Conservation (phyloP, 2,113 vertebrate genomes). For the Myocastor coypus region DNA sequence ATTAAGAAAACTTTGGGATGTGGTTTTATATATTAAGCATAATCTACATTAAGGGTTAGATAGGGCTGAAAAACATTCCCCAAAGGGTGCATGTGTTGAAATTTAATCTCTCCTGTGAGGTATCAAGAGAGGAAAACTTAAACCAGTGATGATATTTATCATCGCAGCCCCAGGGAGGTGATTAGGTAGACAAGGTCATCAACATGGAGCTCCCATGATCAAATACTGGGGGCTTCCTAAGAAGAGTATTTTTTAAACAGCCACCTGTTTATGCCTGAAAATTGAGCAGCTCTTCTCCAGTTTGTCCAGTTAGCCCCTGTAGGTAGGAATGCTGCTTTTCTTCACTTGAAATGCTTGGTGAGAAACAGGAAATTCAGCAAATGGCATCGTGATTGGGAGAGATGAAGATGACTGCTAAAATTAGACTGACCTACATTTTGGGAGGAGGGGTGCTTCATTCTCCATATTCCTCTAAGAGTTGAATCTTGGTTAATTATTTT, state of each 20-base stretch:
- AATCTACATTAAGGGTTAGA: neutral
- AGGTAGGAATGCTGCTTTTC: neutral
- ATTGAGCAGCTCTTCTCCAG: neutral
- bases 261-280: neutral
- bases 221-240: neutral
- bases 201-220: neutral
- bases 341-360: neutral
- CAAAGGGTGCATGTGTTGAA: neutral
- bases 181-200: neutral
- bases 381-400: constrained; percentile 18
- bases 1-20: neutral
- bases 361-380: constrained; percentile 58
- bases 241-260: neutral
- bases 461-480: constrained; percentile 48
- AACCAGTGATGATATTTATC: neutral
- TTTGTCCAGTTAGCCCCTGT: neutral
- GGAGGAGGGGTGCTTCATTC: constrained; percentile 1
- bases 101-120: neutral
- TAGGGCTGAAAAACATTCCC: neutral
- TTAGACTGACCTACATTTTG: constrained; percentile 50
- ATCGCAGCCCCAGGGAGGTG: neutral
- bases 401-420: constrained; percentile 45
- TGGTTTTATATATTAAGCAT: neutral
- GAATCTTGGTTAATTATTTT: constrained; percentile 44
- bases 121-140: neutral